These are phyloP conservation scores for Chelonia mydas DNA, from an alignment of 2,797 vertebrate genomes.

Conservation along the genomic window DNA sequence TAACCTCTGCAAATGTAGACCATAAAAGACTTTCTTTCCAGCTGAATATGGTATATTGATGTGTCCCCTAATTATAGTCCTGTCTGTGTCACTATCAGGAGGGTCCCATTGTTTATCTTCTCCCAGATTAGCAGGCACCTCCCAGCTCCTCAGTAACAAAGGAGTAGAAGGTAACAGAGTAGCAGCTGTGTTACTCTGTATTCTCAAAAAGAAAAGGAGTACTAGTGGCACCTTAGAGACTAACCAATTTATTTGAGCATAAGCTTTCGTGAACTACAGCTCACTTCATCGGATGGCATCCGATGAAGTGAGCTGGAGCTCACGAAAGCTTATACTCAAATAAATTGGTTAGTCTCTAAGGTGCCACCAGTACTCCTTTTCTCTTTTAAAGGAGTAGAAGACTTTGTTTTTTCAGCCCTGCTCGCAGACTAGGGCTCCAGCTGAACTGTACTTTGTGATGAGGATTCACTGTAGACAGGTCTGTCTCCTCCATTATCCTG, in stretches of 20 bases:
- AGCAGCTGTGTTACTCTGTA: too few relatives aligned
- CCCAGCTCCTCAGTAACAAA: neutral
- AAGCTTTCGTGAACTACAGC: too few relatives aligned
- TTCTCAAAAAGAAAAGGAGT: too few relatives aligned
- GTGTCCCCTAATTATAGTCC: constrained; percentile 24
- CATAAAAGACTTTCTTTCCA: constrained; percentile 77
- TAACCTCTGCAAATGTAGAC: constrained; percentile 81
- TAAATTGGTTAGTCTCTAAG: too few relatives aligned
- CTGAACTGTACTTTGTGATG: neutral
- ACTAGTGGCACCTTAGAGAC: too few relatives aligned
- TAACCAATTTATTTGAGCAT: too few relatives aligned
- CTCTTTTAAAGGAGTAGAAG: neutral
- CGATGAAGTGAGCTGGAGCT: too few relatives aligned
- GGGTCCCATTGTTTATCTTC: neutral
- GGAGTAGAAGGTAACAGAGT: neutral
- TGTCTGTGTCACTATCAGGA: neutral
- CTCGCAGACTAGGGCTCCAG: neutral
- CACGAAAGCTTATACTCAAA: too few relatives aligned
- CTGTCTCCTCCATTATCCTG: neutral
- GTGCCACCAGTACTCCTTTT: too few relatives aligned
- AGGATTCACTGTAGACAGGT: neutral
- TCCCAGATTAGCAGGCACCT: neutral
- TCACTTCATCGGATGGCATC: too few relatives aligned
- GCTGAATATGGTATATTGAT: neutral
- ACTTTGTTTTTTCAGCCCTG: neutral